Evolutionary conservation across 2,797 vertebrate genomes (phyloP).

Genomic region (Masticophis lateralis): DNA sequence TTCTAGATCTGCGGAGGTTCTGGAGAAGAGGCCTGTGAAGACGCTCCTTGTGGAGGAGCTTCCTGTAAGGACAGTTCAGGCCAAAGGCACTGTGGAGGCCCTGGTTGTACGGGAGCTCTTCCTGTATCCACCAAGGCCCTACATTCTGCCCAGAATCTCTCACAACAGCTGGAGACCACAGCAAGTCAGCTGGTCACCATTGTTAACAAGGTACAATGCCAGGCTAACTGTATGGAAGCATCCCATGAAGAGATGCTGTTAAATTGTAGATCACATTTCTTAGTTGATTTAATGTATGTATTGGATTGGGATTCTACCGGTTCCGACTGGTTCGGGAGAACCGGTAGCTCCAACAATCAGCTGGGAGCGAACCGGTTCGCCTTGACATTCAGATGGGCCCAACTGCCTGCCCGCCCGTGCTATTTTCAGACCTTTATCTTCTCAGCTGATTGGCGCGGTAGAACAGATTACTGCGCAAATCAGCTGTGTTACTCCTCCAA

Average conservation of each 20-base stretch:
- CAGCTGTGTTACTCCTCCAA: no score
- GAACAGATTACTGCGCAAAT: no score
- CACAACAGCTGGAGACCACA: conserved; percentile 63
- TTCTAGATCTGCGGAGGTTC: conserved; percentile 62
- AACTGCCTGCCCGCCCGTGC: no score
- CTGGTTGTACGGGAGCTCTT: conserved; percentile 74
- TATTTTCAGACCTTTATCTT: no score
- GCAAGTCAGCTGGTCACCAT: conserved; percentile 70
- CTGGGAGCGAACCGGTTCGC: no score
- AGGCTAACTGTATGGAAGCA: background rate
- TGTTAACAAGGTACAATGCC: conserved; percentile 73
- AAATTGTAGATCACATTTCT: background rate
- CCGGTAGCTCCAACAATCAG: no score
- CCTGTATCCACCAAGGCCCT: conserved; percentile 70
- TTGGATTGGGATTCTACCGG: no score
- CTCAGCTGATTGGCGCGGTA: no score
- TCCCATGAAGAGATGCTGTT: background rate
- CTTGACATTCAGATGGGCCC: no score
- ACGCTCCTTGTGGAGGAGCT: conserved; percentile 75
- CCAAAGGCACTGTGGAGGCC: conserved; percentile 72
- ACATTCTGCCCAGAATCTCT: conserved; percentile 59
- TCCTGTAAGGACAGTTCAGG: conserved; percentile 74
- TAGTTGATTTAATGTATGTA: background rate
- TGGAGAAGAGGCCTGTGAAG: conserved; percentile 67
- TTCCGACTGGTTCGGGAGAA: no score